phyloP scores from a whole-genome alignment of 2,888 invertebrate species.

The Teinopalpus imperialis region DNA sequence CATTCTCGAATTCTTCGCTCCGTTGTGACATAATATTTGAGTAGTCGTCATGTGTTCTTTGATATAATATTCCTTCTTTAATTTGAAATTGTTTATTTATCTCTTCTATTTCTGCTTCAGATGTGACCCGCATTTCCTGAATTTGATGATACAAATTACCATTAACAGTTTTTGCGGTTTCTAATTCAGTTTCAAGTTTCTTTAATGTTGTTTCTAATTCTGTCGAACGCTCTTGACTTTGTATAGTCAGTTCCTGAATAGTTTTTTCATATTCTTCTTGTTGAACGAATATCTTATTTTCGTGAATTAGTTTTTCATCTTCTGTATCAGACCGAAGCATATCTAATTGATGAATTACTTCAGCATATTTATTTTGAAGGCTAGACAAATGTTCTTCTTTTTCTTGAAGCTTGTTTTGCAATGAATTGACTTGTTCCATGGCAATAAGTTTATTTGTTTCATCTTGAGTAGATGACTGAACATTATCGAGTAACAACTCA shows the following conservation, averaged over 20 bases:
- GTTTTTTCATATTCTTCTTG: slow-evolving; percentile 72
- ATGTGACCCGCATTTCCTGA: slow-evolving; percentile 42
- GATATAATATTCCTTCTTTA: slow-evolving; percentile 67
- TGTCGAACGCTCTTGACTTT: slow-evolving; percentile 43
- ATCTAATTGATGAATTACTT: slow-evolving; percentile 63
- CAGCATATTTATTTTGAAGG: slow-evolving; percentile 67
- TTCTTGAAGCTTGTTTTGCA: slow-evolving; percentile 69
- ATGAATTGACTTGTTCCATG: slow-evolving; percentile 62
- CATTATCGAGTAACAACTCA: slow-evolving; percentile 67
- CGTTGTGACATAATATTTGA: slow-evolving; percentile 53
- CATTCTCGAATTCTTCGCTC: slow-evolving; percentile 69
- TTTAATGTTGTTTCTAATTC: slow-evolving; percentile 45
- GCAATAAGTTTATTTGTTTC: slow-evolving; percentile 68
- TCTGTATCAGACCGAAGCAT: slow-evolving; percentile 70
- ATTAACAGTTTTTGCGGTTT: slow-evolving; percentile 43
- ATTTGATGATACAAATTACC: slow-evolving; percentile 48
- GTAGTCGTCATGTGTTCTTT: slow-evolving; percentile 67
- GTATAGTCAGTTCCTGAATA: slow-evolving; percentile 51
- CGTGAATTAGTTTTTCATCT: slow-evolving; percentile 67
- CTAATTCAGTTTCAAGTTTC: slow-evolving; percentile 50
- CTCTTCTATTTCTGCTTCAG: slow-evolving; percentile 47
- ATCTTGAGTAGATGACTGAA: slow-evolving; percentile 71
- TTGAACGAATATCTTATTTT: slow-evolving; percentile 65
- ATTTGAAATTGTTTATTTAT: slow-evolving; percentile 51
- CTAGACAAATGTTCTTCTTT: slow-evolving; percentile 66